These are phyloP conservation scores for Metallyticus violacea DNA, from an alignment of 2,888 invertebrate species.

Conservation along the genomic window DNA sequence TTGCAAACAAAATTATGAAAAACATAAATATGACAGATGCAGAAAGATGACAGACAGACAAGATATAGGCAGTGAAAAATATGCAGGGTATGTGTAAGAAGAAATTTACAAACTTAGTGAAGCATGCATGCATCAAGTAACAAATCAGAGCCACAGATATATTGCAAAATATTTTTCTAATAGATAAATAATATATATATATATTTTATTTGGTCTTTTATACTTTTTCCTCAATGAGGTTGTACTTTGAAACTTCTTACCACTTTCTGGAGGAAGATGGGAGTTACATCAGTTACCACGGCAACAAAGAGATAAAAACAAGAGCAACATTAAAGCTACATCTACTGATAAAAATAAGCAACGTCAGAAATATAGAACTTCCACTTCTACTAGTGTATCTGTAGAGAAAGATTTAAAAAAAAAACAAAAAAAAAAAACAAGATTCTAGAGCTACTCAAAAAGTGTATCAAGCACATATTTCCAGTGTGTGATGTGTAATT, in stretches of 20 bases:
- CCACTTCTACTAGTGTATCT: slow-evolving; percentile 11
- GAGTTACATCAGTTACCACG: slow-evolving; percentile 36
- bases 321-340: slow-evolving; percentile 37
- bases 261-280: slow-evolving; percentile 41
- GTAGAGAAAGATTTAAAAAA: not conserved
- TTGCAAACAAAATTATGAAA: not conserved
- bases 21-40: not conserved
- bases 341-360: slow-evolving; percentile 33
- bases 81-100: slow-evolving; percentile 14
- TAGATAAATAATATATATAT: not conserved
- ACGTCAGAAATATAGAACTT: slow-evolving; percentile 16
- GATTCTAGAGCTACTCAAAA: slow-evolving; percentile 9
- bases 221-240: slow-evolving; percentile 16
- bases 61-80: not conserved
- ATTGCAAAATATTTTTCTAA: slow-evolving; percentile 8
- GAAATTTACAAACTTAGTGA: not conserved
- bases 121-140: slow-evolving; percentile 23
- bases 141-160: slow-evolving; percentile 17
- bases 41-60: slow-evolving; percentile 15
- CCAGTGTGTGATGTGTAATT: slow-evolving; percentile 5
- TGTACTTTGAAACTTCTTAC: slow-evolving; percentile 37
- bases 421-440: not conserved
- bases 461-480: slow-evolving; percentile 11
- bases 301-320: slow-evolving; percentile 38
- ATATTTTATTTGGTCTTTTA: slow-evolving; percentile 16